Percentiles rank a stretch among this genome's conserved stretches.
Evolutionary conservation across 2,888 invertebrate species (phyloP).

Genomic region (Limnephilus rhombicus): DNA sequence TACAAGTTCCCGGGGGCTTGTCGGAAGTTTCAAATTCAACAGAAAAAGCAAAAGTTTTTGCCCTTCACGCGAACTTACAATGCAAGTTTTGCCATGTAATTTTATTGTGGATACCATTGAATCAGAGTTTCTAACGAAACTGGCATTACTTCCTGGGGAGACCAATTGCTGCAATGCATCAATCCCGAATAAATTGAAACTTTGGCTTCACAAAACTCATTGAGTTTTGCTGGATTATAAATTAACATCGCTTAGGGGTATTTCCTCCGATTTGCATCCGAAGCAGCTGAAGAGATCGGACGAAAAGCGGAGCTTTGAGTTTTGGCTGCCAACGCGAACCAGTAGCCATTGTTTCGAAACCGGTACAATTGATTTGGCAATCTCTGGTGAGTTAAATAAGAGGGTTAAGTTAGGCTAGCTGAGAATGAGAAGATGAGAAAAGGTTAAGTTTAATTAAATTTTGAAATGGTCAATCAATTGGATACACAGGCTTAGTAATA

Average conservation of each 20-base stretch:
- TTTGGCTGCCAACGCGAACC: neutral
- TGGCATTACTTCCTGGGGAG: too few species aligned
- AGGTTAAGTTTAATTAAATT: too few species aligned
- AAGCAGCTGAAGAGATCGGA: neutral
- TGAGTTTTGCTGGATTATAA: neutral
- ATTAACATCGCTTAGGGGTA: neutral
- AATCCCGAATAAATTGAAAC: slow-evolving; percentile 18
- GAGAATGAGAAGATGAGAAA: too few species aligned
- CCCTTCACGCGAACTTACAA: neutral
- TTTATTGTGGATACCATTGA: neutral
- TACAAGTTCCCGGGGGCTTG: neutral
- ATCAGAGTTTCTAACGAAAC: neutral
- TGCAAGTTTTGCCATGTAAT: slow-evolving; percentile 35
- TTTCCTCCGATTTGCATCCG: neutral
- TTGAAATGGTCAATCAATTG: too few species aligned
- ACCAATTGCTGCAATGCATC: slow-evolving; percentile 37
- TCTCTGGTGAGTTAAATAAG: too few species aligned
- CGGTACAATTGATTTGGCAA: too few species aligned
- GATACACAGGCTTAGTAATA: too few species aligned
- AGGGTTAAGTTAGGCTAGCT: too few species aligned
- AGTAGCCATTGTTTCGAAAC: neutral
- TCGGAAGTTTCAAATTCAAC: slow-evolving; percentile 17
- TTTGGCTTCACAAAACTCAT: neutral
- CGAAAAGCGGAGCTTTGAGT: neutral
- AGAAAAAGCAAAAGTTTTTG: neutral